A percentile compares a stretch with the other conserved stretches of the same genome.
Conservation (phyloP, 2,113 vertebrate species). For the Podocnemis expansa region DNA sequence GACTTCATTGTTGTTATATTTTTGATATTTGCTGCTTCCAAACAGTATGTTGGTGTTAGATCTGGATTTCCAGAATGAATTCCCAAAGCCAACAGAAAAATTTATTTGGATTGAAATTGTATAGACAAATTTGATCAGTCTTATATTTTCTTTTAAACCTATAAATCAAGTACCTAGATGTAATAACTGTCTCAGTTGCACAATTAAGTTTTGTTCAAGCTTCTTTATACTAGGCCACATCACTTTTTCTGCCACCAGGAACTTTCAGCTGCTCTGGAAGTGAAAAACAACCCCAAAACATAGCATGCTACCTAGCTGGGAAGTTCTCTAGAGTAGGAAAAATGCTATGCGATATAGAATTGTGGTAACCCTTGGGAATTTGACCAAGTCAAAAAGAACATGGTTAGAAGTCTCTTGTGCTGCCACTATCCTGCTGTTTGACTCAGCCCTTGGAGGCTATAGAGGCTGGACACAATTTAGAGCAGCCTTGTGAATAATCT, state of each 20-base stretch:
- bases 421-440: rapidly evolving
- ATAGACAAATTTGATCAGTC: not conserved
- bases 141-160: not conserved
- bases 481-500: not conserved
- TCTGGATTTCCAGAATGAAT: not conserved
- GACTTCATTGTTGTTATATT: not conserved
- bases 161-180: not conserved
- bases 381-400: not conserved
- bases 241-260: not conserved
- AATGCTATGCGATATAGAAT: not conserved
- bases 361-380: not conserved
- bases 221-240: not conserved
- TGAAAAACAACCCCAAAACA: not conserved
- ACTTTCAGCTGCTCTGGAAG: not conserved
- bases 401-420: not conserved
- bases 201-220: not conserved
- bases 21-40: not conserved
- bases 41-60: not conserved
- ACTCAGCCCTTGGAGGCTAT: not conserved
- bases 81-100: not conserved
- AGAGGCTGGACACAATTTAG: not conserved
- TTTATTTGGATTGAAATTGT: not conserved
- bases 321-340: not conserved
- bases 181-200: not conserved
- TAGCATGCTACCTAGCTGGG: not conserved